Base-by-base conservation (phyloP, 2,888 invertebrate species). In the Acleris cristana region DNA sequence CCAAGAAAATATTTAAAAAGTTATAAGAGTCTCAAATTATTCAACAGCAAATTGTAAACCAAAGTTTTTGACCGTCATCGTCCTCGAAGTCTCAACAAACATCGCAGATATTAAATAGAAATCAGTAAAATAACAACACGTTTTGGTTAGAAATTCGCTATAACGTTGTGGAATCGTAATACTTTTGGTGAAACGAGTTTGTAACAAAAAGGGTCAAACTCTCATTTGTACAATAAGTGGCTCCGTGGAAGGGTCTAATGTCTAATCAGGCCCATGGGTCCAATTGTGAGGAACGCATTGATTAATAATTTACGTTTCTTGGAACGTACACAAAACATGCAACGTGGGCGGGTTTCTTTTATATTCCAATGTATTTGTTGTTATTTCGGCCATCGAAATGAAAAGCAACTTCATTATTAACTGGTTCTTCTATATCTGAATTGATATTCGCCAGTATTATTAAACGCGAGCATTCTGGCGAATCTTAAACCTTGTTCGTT, bases 191-290 rank as follows among this genome's bases (percentile, higher is more conserved):
- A 55, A 56, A 23, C 23, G 65, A 61, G 60, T 65, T 61, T 18
- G 21, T 26, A 65, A 65, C 65, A 65, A 61, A 51, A 56, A 40
- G 8, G 65, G 65, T 65, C 65, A 61, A 65, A 65, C 65, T 65
- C 65, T 51, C 60, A 30, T 60, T 61, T 56, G 61, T 21, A 54
- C 54, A 49, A 60, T 65, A 40, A n/a, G 34, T 12, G 65, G 55
- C 66, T 53, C 56, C 53, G 40, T 73, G 72, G 71, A 72, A 76
- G 72, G 76, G 73, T 73, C 69, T 73, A 73, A 77, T 76, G 73
- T 73, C 69, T 73, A 73, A 77, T 76, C 73, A 73, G 64, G 63
- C 69, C 65, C 67, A 48, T 57, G 65, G 67, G 65, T 52, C 44
- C 14, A 14, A 40, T 40, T 40, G 40, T 64, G 51, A 23, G 55